A percentile compares a stretch with the other conserved stretches of the same genome.
These are phyloP conservation scores for Pavo muticus DNA, from an alignment of 2,113 vertebrate species.

Conservation along the genomic window DNA sequence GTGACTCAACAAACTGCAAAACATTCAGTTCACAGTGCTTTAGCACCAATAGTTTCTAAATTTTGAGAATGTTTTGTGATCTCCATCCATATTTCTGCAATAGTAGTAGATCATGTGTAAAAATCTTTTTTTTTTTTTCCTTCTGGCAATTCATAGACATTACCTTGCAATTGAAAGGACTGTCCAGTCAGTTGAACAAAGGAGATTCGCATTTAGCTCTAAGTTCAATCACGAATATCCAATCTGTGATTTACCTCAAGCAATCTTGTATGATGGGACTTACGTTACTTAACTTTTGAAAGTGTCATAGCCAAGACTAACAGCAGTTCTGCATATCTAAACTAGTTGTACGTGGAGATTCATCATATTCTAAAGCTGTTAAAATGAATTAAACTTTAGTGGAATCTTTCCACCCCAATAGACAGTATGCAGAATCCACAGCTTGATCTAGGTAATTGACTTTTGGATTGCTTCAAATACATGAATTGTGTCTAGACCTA, in stretches of 20 bases:
- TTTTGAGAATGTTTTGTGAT: neutral
- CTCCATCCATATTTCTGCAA: neutral
- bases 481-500: neutral
- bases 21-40: neutral
- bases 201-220: neutral
- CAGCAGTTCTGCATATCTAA: neutral
- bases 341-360: neutral
- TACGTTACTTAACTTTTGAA: neutral
- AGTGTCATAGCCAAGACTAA: neutral
- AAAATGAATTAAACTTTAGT: neutral
- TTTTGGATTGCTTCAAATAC: slow-evolving; percentile 2
- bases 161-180: neutral
- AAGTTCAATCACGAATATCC: neutral
- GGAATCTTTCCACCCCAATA: neutral
- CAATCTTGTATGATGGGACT: fast-evolving
- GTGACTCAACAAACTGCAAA: neutral
- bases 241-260: neutral
- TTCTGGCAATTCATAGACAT: neutral
- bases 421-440: neutral
- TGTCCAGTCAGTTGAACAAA: neutral
- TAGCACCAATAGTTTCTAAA: slow-evolving; percentile 19
- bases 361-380: neutral
- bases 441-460: neutral
- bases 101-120: neutral
- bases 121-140: neutral